Evolutionary conservation across 2,888 invertebrate genomes (phyloP).

Genomic region (Hypercompe scribonia): DNA sequence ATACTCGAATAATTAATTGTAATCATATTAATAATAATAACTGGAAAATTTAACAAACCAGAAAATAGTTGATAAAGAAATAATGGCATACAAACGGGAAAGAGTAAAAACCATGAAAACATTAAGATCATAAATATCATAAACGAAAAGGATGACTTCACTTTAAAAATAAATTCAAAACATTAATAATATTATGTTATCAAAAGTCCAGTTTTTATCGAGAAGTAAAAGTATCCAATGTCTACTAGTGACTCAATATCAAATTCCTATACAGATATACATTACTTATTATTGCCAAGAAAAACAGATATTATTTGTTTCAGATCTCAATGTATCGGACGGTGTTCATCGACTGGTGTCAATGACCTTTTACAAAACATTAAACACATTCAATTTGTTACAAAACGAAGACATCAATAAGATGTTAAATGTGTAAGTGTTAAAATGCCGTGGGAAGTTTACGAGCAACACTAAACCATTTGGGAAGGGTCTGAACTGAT

Average conservation of each 20-base stretch:
- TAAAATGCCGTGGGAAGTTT: conserved; percentile 45
- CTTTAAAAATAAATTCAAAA: neutral
- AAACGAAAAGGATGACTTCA: neutral
- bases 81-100: neutral
- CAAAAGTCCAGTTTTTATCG: neutral
- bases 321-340: neutral
- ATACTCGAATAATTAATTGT: neutral
- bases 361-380: neutral
- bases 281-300: conserved; percentile 13
- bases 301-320: conserved; percentile 11
- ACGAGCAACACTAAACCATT: conserved; percentile 26
- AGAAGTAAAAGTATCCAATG: conserved; percentile 23
- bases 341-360: neutral
- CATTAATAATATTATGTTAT: neutral
- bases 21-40: no score
- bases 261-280: conserved; percentile 12
- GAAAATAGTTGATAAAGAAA: neutral
- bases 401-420: conserved; percentile 12
- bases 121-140: neutral
- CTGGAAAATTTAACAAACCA: neutral
- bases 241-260: conserved; percentile 15
- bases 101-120: no score
- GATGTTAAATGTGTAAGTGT: conserved; percentile 2
- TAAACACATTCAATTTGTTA: conserved; percentile 5
- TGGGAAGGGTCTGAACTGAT: conserved; percentile 43